Percentiles rank a stretch among this genome's conserved stretches.
Conservation (phyloP, 2,797 vertebrate species). For the Anguilla obscura region DNA sequence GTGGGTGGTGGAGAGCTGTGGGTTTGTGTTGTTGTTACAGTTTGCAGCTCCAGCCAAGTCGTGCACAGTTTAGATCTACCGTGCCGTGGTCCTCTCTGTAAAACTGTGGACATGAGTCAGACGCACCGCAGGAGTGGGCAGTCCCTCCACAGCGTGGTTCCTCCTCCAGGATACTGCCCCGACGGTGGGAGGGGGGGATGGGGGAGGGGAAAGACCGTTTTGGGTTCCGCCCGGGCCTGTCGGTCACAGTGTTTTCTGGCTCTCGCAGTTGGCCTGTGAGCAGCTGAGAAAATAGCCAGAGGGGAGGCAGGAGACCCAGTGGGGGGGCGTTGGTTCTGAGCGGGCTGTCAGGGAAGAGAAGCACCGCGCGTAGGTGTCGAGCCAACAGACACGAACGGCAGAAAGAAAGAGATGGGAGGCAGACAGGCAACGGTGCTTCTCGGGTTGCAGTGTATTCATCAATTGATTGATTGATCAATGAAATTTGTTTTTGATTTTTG, state of each 20-base stretch:
- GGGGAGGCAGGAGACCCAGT: background rate
- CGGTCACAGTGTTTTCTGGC: background rate
- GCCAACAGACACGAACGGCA: constrained; percentile 26
- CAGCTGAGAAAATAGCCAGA: background rate
- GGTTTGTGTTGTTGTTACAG: background rate
- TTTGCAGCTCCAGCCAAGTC: background rate
- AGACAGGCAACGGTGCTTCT: background rate
- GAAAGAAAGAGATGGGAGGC: constrained; percentile 6
- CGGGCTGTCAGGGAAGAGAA: background rate
- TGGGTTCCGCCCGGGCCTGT: background rate
- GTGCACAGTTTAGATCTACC: constrained; percentile 2
- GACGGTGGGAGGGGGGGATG: background rate
- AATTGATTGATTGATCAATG: background rate
- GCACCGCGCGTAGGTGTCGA: background rate
- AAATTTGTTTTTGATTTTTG: background rate
- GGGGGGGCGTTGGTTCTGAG: background rate
- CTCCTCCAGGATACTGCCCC: background rate
- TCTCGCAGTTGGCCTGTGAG: background rate
- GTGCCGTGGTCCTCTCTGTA: background rate
- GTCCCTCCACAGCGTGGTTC: background rate
- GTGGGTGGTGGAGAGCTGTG: constrained; percentile 1
- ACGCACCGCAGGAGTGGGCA: background rate
- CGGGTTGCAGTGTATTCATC: background rate
- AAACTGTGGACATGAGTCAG: constrained; percentile 1
- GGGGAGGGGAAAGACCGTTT: background rate